Base-by-base conservation (phyloP, 1,140 invertebrate species). In the Drosophila truncata region DNA sequence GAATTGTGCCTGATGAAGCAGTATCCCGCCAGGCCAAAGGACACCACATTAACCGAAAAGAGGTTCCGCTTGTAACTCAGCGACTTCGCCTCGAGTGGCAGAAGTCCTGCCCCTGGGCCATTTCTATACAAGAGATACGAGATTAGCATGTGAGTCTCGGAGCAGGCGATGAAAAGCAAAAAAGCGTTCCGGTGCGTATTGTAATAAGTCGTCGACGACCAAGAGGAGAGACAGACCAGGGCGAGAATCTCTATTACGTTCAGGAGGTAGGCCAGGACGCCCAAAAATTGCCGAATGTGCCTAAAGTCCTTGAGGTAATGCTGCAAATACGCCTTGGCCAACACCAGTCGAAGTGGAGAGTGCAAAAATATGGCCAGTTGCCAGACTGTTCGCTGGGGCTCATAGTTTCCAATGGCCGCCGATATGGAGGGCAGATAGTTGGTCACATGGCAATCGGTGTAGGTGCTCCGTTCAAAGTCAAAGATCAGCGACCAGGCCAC, bases 341-440 rank as follows among this genome's bases (percentile, higher is more conserved):
- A 94, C 49, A 97, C 93, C 63, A 96, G 94, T 63, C 98, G 92
- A 31, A 94, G 61, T 3, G 94, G 92, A 35, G 96, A 95, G 93
- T 99, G 98, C 49, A 97, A 86, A n/a, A 96, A 96, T 66, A 99
- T 97, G n/a, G 97, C 96, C 50, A 95, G 92, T 80, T 96, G 95
- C 97, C 98, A 99, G 20, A 99, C 94, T 81, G 97, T 96, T 82
- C 95, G 95, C 92, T 99, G 98, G 0, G 98, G 97, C 55, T 95
- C 95, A 93, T 97, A 99, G 81, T 96, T 96, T 16, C 98, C 98
- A 91, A 99, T 98, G 4, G 98, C 97, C 35, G 98, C 97, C 54
- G 98, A 99, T 82, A 99, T 96, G 7, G 98, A 99, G 50, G 98
- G 98, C 58, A 99, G 94, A 80, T 97, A 96, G 93, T 99, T 99